phyloP scores from a whole-genome alignment of 2,888 invertebrate genomes.

The Apodemia hepburni region DNA sequence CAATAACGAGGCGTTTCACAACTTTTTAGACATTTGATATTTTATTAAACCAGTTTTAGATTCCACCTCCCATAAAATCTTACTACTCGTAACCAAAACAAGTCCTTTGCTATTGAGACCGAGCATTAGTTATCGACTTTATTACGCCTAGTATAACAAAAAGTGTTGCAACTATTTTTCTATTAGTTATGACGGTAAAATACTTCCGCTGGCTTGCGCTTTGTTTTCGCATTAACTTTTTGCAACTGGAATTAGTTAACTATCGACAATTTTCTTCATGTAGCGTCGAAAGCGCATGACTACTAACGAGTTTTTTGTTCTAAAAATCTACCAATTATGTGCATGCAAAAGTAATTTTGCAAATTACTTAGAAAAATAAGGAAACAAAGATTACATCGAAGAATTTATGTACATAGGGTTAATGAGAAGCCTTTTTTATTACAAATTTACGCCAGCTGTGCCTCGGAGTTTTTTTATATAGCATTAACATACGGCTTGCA shows the following conservation, averaged over 20 bases:
- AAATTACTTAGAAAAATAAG: background rate
- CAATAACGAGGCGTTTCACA: too few relatives aligned
- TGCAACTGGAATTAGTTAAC: background rate
- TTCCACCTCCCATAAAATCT: too few relatives aligned
- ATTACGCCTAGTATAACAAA: background rate
- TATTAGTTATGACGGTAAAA: background rate
- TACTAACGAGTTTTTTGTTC: background rate
- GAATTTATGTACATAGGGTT: background rate
- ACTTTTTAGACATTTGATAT: too few relatives aligned
- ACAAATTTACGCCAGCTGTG: too few relatives aligned
- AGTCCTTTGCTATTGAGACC: too few relatives aligned
- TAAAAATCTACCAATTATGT: slow-evolving; percentile 4
- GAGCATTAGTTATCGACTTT: too few relatives aligned
- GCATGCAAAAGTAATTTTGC: background rate
- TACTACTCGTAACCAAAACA: too few relatives aligned
- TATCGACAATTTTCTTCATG: background rate
- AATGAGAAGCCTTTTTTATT: too few relatives aligned
- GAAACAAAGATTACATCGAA: background rate
- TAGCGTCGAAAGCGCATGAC: slow-evolving; percentile 4
- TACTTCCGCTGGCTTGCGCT: background rate
- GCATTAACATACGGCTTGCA: too few relatives aligned
- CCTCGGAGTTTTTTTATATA: too few relatives aligned
- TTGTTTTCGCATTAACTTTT: background rate
- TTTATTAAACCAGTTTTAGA: too few relatives aligned
- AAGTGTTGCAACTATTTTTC: background rate